phyloP scores from a whole-genome alignment of 2,113 vertebrate species.

The Corvus cornix region DNA sequence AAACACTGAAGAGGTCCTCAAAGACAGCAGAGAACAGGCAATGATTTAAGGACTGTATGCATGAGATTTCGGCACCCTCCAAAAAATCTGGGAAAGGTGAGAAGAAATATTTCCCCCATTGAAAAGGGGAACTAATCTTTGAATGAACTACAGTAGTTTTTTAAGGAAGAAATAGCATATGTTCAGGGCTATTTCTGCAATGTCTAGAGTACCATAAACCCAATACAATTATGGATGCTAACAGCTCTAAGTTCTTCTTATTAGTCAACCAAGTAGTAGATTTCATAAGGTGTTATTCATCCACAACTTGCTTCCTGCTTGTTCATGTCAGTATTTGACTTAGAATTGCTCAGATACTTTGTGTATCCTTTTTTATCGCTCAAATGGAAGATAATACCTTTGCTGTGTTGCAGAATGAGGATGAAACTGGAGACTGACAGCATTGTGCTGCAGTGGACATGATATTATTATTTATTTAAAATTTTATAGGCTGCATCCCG shows the following conservation, averaged over 20 bases:
- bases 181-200: not conserved
- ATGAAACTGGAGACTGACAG: not conserved
- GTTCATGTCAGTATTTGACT: not conserved
- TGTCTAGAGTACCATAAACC: not conserved
- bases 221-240: not conserved
- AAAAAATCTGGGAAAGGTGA: not conserved
- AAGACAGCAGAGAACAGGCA: not conserved
- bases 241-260: not conserved
- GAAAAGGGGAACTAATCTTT: not conserved
- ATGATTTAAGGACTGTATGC: not conserved
- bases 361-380: not conserved
- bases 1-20: not conserved
- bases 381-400: not conserved
- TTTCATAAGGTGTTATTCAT: not conserved
- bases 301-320: not conserved
- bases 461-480: not conserved
- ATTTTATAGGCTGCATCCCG: not conserved
- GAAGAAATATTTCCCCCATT: not conserved
- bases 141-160: not conserved
- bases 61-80: not conserved
- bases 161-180: not conserved
- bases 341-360: not conserved
- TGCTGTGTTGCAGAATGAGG: not conserved
- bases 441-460: not conserved
- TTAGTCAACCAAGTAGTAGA: not conserved